Base-by-base conservation (phyloP, 2,113 vertebrate genomes). In the Hypanus sabinus region DNA sequence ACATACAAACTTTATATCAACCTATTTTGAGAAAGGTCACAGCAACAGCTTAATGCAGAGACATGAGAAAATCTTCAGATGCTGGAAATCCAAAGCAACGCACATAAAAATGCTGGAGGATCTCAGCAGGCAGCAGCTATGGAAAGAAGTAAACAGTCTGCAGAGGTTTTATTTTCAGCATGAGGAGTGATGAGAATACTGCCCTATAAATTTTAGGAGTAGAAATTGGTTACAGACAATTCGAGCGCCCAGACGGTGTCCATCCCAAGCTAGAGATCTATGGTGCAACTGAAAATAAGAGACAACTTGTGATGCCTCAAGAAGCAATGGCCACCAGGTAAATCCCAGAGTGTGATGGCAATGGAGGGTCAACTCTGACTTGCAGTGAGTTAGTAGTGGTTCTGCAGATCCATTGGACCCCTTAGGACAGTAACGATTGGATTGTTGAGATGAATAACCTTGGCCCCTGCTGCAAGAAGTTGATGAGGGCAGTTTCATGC, bases 401-500 rank as follows among this genome's bases (percentile, higher is more conserved):
- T 4, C 36, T 22, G 1, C 1, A 16, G 18, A 81, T 0, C 7
- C 5, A 0, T 22, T 81, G 16, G 33, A 38, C 6, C 36, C 36
- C 20, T 93, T 73, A 24, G 36, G 36, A 20, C 6, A 11, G 36
- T 30, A 20, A 38, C 70, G 55, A 20, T 93, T 38, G 38, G 27
- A 30, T 93, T 75, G 62, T 33, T 38, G 14, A 92, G 88, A 38
- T 92, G 33, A 71, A 70, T 92, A 92, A 24, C 11, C 36, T 71
- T 92, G 33, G 18, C 18, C 0, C 20, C 6, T 68, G 60, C 18
- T 90, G 16, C 5, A 90, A 90, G n/a, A 90, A 36, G 33, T 38
- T 92, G n/a, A 71, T 36, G 88, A 95, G 94, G 94, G 88, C 94
- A 80, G 93, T 95, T 88, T 95, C 94, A 70, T 95, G 81, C 60